phyloP scores from a whole-genome alignment of 2,113 vertebrate genomes.

The Salvelinus fontinalis region DNA sequence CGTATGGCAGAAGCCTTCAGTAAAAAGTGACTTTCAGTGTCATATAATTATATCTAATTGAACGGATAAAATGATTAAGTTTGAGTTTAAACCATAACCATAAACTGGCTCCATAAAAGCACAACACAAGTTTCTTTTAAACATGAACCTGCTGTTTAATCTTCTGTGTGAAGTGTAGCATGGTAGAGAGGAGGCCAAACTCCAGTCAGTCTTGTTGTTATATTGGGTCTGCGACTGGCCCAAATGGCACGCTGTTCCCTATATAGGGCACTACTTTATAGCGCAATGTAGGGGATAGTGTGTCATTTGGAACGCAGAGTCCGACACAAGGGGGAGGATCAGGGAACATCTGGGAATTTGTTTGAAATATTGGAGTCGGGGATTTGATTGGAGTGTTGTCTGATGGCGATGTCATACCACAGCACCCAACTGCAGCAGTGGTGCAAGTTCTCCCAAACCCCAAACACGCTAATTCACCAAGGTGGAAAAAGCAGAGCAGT shows the following conservation, averaged over 20 bases:
- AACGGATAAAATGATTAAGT: background rate
- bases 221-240: slow-evolving; percentile 14
- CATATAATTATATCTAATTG: background rate
- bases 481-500: slow-evolving; percentile 42
- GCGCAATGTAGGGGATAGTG: too few species aligned
- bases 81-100: background rate
- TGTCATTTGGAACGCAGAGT: too few species aligned
- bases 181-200: too few species aligned
- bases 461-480: slow-evolving; percentile 35
- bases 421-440: slow-evolving; percentile 20
- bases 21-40: background rate
- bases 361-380: slow-evolving; percentile 31
- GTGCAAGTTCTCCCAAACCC: slow-evolving; percentile 5
- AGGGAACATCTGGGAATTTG: slow-evolving; percentile 32
- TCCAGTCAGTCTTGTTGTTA: slow-evolving; percentile 14
- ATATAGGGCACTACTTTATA: too few species aligned
- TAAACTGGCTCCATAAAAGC: background rate
- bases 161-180: slow-evolving; percentile 16
- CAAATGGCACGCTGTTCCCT: too few species aligned
- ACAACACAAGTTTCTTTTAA: background rate
- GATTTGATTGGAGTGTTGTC: slow-evolving; percentile 17
- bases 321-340: slow-evolving; percentile 9
- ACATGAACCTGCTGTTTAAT: background rate
- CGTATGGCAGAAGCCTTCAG: slow-evolving; percentile 6
- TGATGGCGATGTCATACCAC: slow-evolving; percentile 27